Base-by-base conservation (phyloP, 2,797 vertebrate genomes). In the Oryzias sinensis region DNA sequence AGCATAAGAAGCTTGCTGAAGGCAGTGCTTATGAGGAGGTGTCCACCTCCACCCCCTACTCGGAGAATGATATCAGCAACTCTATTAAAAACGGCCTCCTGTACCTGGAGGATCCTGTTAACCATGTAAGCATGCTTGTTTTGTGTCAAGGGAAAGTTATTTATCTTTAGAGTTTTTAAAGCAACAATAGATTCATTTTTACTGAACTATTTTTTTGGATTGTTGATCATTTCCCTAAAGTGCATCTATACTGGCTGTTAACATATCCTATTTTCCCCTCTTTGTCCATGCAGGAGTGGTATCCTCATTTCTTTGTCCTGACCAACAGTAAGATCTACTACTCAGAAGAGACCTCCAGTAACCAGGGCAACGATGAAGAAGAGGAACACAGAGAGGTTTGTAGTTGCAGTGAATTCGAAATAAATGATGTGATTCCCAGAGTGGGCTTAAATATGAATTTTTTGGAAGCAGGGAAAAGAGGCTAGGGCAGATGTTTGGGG, bases 1-100 rank as follows among this genome's bases (percentile, higher is more conserved):
- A 99, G 97, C 97, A 99, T 92, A 99, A 99, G 92, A 99, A 99
- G 85, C 92, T 99, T 49, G 96, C 97, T 0, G 97, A 99, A 79
- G 97, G 97, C 81, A 98, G 97, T 13, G 93, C 97, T 29, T 99
- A 98, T 0, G 97, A 99, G 78, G 97, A 99, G 76, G 93, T 98
- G 53, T 96, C 96, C 33, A 93, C 93, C 0, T 95, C 96, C 0
- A 93, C 95, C 1, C 94, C 97, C 61, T 99, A 98, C 84, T 97
- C 96, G 0, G 97, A 99, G 87, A 99, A 97, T 0, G 97, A 99
- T 79, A 98, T 99, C 90, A 99, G 97, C 92, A 98, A 99, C 90
- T 99, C 97, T 53, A 97, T 99, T 87, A 99, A 98, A 90, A 99
- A 99, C 0, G 97, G 96, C 59, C 96, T 99, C 79, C 91, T 99